Conservation (phyloP, 2,113 vertebrate species). For the Butorides virescens region DNA sequence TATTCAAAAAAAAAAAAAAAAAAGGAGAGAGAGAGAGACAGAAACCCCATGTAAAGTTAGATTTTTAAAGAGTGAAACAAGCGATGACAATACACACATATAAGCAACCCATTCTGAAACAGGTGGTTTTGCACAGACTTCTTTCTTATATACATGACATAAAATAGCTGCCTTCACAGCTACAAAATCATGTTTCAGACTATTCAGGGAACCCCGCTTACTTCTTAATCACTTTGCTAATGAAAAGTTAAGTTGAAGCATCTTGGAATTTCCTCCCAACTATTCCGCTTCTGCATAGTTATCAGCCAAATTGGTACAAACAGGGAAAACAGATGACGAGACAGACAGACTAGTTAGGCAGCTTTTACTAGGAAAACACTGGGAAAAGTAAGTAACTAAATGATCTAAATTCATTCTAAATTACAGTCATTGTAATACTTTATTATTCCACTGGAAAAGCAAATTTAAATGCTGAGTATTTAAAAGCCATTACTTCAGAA, state of each 20-base stretch:
- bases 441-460: neutral
- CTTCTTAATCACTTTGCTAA: neutral
- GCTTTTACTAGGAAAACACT: neutral
- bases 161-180: neutral
- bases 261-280: neutral
- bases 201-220: neutral
- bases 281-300: neutral
- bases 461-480: conserved; percentile 1
- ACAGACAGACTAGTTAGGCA: neutral
- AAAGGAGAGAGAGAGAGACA: neutral
- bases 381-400: neutral
- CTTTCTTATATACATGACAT: neutral
- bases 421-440: neutral
- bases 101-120: neutral
- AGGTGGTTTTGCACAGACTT: neutral
- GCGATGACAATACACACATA: neutral
- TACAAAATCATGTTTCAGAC: neutral
- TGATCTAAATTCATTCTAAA: neutral
- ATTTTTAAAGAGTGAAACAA: neutral
- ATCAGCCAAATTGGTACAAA: neutral
- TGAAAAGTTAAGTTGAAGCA: neutral
- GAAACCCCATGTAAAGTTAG: neutral
- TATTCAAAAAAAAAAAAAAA: neutral
- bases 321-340: neutral
- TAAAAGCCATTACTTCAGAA: conserved; percentile 14